Percentiles rank a stretch among this genome's conserved stretches.
Evolutionary conservation across 2,113 vertebrate species (phyloP).

Genomic region (Tinamus guttatus): DNA sequence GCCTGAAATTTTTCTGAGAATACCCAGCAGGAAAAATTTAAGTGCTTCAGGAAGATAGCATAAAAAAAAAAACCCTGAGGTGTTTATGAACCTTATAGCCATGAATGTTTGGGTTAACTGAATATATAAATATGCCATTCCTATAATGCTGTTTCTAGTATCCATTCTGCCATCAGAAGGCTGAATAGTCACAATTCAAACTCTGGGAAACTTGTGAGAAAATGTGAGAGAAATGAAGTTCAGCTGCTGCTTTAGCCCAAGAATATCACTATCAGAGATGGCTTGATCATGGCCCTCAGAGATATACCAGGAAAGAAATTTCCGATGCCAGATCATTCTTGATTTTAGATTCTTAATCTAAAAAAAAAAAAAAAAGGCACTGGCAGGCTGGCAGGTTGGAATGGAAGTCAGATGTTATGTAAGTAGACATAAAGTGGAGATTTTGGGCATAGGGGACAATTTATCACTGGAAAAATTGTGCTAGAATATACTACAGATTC

Average conservation of each 20-base stretch:
- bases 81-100: neutral
- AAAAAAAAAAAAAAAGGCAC: neutral
- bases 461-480: neutral
- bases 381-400: neutral
- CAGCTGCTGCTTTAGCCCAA: rapidly evolving
- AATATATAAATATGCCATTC: neutral
- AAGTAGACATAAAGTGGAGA: neutral
- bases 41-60: neutral
- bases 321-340: neutral
- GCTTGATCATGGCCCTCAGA: neutral
- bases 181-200: neutral
- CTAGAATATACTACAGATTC: neutral
- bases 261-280: neutral
- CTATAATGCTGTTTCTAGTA: neutral
- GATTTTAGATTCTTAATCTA: neutral
- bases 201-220: neutral
- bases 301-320: neutral
- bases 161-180: neutral
- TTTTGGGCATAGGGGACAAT: neutral
- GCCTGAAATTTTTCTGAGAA: neutral
- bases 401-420: neutral
- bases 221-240: neutral
- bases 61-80: neutral
- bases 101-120: neutral
- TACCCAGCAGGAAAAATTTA: neutral